Evolutionary conservation across 2,113 vertebrate species (phyloP), one percentile per base, ranked within the genome.

Genomic region (Actenoides hombroni): DNA sequence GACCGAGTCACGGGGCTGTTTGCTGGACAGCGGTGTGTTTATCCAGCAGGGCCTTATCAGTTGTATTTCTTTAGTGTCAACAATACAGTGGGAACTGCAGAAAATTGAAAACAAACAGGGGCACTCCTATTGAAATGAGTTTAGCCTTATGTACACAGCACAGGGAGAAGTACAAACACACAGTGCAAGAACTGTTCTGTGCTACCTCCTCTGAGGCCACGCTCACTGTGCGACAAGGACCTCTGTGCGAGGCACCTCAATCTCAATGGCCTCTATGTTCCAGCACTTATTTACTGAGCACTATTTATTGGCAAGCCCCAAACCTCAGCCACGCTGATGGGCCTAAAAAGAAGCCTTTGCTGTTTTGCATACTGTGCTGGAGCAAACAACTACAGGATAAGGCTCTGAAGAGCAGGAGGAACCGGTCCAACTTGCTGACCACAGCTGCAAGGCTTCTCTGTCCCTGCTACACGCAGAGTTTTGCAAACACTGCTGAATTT

Each of bases 21-120:
- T 75, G 90, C 90, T 86, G 83, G 85, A 90, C 73, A 94, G 76
- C 2, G 0, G 26, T n/a, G 60, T 84, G 79, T 71, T 92, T 80
- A 81, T 3, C 35, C 76, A 94, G 76, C 64, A 77, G 5, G 69
- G 40, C 59, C 82, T 94, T 97, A 95, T 96, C 94, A 33, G 64
- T 81, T 56, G 64, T 70, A 92, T 16, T 11, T 88, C 80, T 91
- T 82, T 84, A 82, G 42, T 78, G 83, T 90, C 95, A 96, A 96
- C 80, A 94, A 60, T 31, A 92, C 84, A 94, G 95, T 76, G 65
- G 86, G 83, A 96, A 86, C 73, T 68, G 81, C 83, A 14, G 24
- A 65, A 74, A 46, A 78, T 3, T 7, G 3, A 93, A 93, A 90
- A 16, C 76, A 93, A 94, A 93, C 7, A 95, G 21, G 0, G 76